Conservation (phyloP, 2,888 invertebrate genomes). For the Erynnis tages region DNA sequence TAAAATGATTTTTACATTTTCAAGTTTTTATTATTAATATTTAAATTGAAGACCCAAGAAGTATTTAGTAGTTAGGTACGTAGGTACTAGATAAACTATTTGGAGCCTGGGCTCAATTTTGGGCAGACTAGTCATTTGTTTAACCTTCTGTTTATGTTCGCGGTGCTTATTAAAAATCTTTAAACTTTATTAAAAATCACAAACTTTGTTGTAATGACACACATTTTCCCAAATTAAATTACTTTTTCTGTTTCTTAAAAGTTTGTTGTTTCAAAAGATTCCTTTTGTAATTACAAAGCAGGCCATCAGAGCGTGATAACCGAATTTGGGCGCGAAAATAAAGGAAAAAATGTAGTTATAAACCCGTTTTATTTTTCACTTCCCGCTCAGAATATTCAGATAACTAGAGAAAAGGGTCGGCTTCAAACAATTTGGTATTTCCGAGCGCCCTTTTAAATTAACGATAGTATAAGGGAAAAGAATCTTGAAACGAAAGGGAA, state of each 20-base stretch:
- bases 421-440: slow-evolving; percentile 28
- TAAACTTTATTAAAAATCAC: too few relatives aligned
- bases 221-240: too few relatives aligned
- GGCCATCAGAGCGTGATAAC: slow-evolving; percentile 4
- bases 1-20: too few relatives aligned
- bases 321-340: slow-evolving; percentile 6
- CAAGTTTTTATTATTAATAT: too few relatives aligned
- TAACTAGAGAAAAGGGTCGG: slow-evolving; percentile 26
- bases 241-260: neutral
- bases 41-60: too few relatives aligned
- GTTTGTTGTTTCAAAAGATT: neutral
- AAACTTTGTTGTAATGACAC: too few relatives aligned
- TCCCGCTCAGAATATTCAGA: slow-evolving; percentile 16
- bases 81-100: too few relatives aligned
- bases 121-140: too few relatives aligned
- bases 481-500: slow-evolving; percentile 27
- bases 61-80: too few relatives aligned
- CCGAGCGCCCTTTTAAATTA: slow-evolving; percentile 30
- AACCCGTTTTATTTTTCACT: slow-evolving; percentile 22
- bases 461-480: slow-evolving; percentile 28
- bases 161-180: too few relatives aligned
- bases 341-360: slow-evolving; percentile 1
- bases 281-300: slow-evolving; percentile 10
- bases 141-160: too few relatives aligned
- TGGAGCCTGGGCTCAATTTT: too few relatives aligned